Percentiles rank a stretch among this genome's conserved stretches.
Evolutionary conservation across 1,140 invertebrate genomes (phyloP).

Genomic region (Cherax destructor): DNA sequence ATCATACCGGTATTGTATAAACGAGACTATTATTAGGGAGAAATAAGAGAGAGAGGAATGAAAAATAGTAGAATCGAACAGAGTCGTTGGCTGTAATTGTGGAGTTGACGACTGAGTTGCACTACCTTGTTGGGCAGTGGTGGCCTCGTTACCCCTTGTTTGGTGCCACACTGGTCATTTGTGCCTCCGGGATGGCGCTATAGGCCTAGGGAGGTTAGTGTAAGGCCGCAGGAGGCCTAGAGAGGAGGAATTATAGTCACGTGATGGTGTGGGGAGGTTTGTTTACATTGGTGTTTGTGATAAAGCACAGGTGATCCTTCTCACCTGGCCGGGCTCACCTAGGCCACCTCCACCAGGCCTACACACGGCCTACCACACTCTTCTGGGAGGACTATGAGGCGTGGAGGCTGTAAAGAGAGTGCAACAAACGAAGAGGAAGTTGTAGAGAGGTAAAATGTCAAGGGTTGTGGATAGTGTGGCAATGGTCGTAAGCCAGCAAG

Average conservation of each 20-base stretch:
- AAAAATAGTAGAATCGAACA: slow-evolving; percentile 17
- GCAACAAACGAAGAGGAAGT: not conserved
- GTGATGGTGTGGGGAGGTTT: slow-evolving; percentile 53
- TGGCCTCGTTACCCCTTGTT: slow-evolving; percentile 44
- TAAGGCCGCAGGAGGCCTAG: not conserved
- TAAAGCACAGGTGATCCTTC: slow-evolving; percentile 45
- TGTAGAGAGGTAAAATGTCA: slow-evolving; percentile 42
- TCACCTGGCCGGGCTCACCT: slow-evolving; percentile 26
- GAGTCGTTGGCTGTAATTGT: slow-evolving; percentile 63
- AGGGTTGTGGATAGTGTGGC: slow-evolving; percentile 49
- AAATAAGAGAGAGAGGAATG: not conserved
- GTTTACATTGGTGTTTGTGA: slow-evolving; percentile 40
- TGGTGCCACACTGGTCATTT: slow-evolving; percentile 40
- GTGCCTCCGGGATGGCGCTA: slow-evolving; percentile 7
- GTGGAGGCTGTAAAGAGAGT: not conserved
- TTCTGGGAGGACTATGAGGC: not conserved
- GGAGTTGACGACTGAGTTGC: slow-evolving; percentile 64
- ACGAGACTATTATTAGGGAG: not conserved
- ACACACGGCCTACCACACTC: too few species aligned
- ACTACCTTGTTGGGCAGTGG: slow-evolving; percentile 52
- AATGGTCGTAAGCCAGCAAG: slow-evolving; percentile 25
- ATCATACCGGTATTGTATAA: not conserved
- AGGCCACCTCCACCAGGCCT: too few species aligned
- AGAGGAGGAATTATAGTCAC: slow-evolving; percentile 27
- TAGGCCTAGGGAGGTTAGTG: slow-evolving; percentile 31